A percentile compares a stretch with the other conserved stretches of the same genome.
Evolutionary conservation across 2,113 vertebrate species (phyloP).

Genomic region (Cryptotis parvus): DNA sequence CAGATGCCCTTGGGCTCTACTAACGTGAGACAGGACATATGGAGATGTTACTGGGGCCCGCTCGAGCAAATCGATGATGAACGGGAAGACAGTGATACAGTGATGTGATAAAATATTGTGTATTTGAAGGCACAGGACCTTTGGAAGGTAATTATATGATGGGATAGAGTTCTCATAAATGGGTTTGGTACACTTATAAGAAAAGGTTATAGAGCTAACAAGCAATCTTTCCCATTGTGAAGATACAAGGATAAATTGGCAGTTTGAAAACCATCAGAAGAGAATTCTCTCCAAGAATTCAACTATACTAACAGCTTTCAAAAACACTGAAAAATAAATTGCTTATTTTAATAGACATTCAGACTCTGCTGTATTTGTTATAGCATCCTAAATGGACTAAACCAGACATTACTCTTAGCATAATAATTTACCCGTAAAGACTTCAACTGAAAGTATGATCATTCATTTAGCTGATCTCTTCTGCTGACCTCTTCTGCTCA

Average conservation of each 20-base stretch:
- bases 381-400: neutral
- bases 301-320: neutral
- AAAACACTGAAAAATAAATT: neutral
- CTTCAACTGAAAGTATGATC: constrained; percentile 6
- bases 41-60: no score
- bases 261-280: neutral
- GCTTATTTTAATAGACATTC: neutral
- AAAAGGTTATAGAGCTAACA: neutral
- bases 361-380: neutral
- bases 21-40: no score
- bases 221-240: neutral
- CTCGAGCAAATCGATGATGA: no score
- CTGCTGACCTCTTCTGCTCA: neutral
- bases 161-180: neutral
- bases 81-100: no score
- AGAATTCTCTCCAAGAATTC: neutral
- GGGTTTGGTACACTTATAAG: neutral
- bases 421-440: neutral
- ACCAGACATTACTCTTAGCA: neutral
- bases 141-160: neutral
- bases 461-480: constrained; percentile 14
- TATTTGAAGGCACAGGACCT: neutral
- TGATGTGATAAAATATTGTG: neutral
- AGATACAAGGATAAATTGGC: neutral
- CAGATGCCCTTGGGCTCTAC: no score